Evolutionary conservation across 1,140 invertebrate species (phyloP), one percentile per base, ranked within the genome.

Genomic region (Drosophila sechellia): DNA sequence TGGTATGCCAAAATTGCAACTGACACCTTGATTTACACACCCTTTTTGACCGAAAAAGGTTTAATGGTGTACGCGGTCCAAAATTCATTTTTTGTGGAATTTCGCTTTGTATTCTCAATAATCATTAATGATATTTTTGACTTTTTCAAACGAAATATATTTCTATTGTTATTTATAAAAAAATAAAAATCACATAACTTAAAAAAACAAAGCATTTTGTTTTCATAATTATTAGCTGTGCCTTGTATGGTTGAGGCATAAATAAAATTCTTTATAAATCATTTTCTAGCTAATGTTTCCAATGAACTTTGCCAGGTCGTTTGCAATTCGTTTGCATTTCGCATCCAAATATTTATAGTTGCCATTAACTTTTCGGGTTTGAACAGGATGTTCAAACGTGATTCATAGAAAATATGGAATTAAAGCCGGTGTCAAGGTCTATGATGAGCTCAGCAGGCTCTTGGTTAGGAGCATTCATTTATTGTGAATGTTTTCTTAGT

Each of bases 171-270:
- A 39, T 39, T 0, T 39, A 13, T 5, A 13, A 12, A 37, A 13
- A 4, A 39, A 42, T 53, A 54, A 1, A 70, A 59, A 37, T 20
- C 27, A 46, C 31, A 49, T 11, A 50, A 22, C 63, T 22, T 72
- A 45, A 46, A 48, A 52, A 65, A 27, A 68, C 39, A 50, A 68
- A 84, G 61, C 79, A 31, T 60, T 71, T 79, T 61, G 75, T 71
- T 77, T 65, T 87, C 78, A 86, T 81, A 81, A 86, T 87, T 83
- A 78, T 83, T 79, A 79, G 75, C 76, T 79, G 77, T 69, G 79
- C 79, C 76, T 73, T 87, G 83, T 87, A 66, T 77, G 66, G 83
- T 42, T 58, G 50, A 35, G 22, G 8, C 46, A 54, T 27, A 63
- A 60, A 74, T 17, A 43, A 27, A 50, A 83, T 87, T 87, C 84